These are phyloP conservation scores for Trichopria drosophilae DNA, from an alignment of 2,888 invertebrate species.

Conservation along the genomic window DNA sequence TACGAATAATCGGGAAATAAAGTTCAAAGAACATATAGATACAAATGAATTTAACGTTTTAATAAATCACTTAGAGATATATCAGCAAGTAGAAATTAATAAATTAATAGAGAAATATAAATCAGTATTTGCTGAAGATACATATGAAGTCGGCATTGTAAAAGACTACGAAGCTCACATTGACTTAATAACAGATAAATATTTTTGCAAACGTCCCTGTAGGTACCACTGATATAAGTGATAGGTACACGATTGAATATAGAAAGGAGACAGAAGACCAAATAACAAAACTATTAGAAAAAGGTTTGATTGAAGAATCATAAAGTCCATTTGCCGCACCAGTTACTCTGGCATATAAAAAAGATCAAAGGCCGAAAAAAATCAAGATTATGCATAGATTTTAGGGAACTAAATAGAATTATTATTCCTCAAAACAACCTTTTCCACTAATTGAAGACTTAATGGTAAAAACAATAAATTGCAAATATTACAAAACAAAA, in stretches of 20 bases:
- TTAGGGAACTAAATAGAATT: too few relatives aligned
- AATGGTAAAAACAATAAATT: slow-evolving; percentile 11
- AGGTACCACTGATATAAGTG: too few relatives aligned
- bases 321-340: slow-evolving; percentile 18
- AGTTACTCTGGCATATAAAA: too few relatives aligned
- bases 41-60: slow-evolving; percentile 22
- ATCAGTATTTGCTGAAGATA: slow-evolving; percentile 35
- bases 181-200: slow-evolving; percentile 32
- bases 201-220: slow-evolving; percentile 33
- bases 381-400: slow-evolving; percentile 21
- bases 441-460: slow-evolving; percentile 23
- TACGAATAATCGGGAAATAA: too few relatives aligned
- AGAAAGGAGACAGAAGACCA: slow-evolving; percentile 29
- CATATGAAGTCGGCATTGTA: slow-evolving; percentile 37
- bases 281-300: slow-evolving; percentile 7
- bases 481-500: too few relatives aligned
- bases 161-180: slow-evolving; percentile 35
- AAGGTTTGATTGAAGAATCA: slow-evolving; percentile 23
- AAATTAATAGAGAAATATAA: slow-evolving; percentile 34
- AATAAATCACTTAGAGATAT: slow-evolving; percentile 23
- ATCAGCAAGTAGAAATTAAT: slow-evolving; percentile 26
- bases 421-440: slow-evolving; percentile 20
- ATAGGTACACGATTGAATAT: slow-evolving; percentile 31
- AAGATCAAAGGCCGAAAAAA: slow-evolving; percentile 29
- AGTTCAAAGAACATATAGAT: slow-evolving; percentile 30